These are phyloP conservation scores for Sphenodon punctatus DNA, from an alignment of 2,797 vertebrate species.

Conservation along the genomic window DNA sequence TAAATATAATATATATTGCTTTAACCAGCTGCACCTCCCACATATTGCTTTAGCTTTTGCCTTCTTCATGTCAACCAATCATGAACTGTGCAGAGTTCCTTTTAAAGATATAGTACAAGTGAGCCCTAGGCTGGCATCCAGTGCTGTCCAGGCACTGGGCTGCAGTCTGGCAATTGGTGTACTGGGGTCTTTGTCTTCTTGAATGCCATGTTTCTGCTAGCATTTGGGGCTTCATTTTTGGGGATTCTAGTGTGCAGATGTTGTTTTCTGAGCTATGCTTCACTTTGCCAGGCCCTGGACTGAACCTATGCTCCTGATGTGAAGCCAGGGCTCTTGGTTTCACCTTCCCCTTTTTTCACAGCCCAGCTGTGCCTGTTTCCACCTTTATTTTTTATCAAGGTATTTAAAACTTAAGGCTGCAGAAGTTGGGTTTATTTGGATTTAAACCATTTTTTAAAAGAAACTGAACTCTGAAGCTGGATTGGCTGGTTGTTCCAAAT, in stretches of 20 bases:
- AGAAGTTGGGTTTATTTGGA: slow-evolving; percentile 43
- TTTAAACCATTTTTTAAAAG: slow-evolving; percentile 42
- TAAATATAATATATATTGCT: slow-evolving; percentile 86
- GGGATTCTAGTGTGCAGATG: slow-evolving; percentile 50
- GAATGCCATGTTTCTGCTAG: slow-evolving; percentile 44
- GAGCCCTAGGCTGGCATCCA: slow-evolving; percentile 22
- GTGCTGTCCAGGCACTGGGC: slow-evolving; percentile 13
- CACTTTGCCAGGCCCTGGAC: slow-evolving; percentile 34
- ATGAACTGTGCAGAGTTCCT: slow-evolving; percentile 73
- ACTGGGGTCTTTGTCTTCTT: slow-evolving; percentile 27
- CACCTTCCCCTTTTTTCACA: slow-evolving; percentile 22
- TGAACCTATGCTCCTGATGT: slow-evolving; percentile 14
- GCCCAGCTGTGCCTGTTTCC: slow-evolving; percentile 44
- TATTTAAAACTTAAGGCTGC: slow-evolving; percentile 53
- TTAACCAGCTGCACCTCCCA: slow-evolving; percentile 73
- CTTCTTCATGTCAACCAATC: slow-evolving; percentile 79
- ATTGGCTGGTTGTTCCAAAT: slow-evolving; percentile 46
- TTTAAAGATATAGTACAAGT: slow-evolving; percentile 56
- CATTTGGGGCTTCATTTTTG: slow-evolving; percentile 39
- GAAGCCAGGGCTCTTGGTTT: background rate
- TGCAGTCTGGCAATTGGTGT: slow-evolving; percentile 35
- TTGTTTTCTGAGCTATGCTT: slow-evolving; percentile 43
- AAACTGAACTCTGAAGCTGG: slow-evolving; percentile 66
- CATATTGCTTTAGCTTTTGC: slow-evolving; percentile 74
- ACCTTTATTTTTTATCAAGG: slow-evolving; percentile 51